Conservation (phyloP, 2,113 vertebrate species). For the Genyomyrus donnyi region DNA sequence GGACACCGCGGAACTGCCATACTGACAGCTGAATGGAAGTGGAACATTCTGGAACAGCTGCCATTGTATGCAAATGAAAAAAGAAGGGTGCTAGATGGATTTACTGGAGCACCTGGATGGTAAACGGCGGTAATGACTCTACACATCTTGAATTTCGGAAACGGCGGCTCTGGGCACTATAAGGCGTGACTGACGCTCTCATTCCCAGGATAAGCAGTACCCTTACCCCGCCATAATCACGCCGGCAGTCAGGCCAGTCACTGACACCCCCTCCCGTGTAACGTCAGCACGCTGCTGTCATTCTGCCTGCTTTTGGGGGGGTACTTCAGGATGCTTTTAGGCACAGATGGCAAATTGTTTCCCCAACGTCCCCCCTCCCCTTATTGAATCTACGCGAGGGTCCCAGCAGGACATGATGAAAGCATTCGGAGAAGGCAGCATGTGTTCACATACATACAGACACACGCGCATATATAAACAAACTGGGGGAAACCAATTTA, state of each 20-base stretch:
- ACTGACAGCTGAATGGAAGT: not conserved
- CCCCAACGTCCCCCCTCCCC: not conserved
- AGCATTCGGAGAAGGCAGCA: not conserved
- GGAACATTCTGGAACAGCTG: constrained; percentile 1
- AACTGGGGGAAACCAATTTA: not conserved
- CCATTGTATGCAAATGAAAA: not conserved
- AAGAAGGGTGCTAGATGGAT: not conserved
- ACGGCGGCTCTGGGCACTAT: not conserved
- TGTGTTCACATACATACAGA: not conserved
- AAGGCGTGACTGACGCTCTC: not conserved
- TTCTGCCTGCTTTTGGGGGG: not conserved
- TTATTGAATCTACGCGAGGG: not conserved
- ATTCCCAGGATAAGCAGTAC: not conserved
- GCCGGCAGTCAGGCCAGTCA: not conserved
- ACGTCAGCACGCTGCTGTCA: not conserved
- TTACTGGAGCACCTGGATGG: not conserved
- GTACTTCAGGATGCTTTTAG: not conserved
- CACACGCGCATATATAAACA: not conserved
- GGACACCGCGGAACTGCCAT: too few relatives aligned
- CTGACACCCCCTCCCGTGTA: not conserved
- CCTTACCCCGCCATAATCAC: not conserved
- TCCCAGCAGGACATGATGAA: not conserved
- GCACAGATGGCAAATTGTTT: constrained; percentile 10
- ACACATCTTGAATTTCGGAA: not conserved
- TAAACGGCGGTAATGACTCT: not conserved